These are phyloP conservation scores for Cotesia glomerata DNA, from an alignment of 1,140 invertebrate species.

Conservation along the genomic window DNA sequence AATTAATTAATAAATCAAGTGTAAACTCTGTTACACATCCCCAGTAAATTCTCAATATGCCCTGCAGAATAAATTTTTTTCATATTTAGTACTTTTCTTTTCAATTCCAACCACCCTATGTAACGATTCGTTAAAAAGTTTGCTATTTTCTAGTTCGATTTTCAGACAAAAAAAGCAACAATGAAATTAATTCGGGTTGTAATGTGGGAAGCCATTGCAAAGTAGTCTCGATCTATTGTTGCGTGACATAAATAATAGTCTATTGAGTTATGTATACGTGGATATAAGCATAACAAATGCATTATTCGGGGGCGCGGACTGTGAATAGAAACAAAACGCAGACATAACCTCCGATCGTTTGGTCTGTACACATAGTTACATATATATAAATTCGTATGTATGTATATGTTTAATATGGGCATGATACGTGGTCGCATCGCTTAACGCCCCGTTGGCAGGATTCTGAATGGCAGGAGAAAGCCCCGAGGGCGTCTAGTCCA, in stretches of 20 bases:
- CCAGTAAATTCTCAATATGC: no score
- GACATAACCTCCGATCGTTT: not conserved
- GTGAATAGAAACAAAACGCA: slow-evolving; percentile 9
- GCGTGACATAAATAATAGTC: not conserved
- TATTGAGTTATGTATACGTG: not conserved
- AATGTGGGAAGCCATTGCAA: no score
- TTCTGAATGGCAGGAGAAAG: slow-evolving; percentile 11
- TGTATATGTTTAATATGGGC: no score
- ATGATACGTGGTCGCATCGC: slow-evolving; percentile 2
- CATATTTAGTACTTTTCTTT: no score
- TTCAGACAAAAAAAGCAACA: no score
- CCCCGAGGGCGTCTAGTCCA: not conserved
- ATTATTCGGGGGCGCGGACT: slow-evolving; percentile 9
- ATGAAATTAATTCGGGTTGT: no score
- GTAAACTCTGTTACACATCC: no score
- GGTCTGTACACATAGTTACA: not conserved
- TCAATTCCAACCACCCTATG: no score
- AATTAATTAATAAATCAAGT: no score
- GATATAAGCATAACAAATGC: not conserved
- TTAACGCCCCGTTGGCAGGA: slow-evolving; percentile 14
- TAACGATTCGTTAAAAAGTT: no score
- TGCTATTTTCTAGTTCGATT: no score
- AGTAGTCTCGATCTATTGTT: not conserved
- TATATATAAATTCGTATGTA: not conserved
- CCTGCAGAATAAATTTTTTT: no score